Conservation (phyloP, 2,797 vertebrate genomes). For the Stomatorhinus walkeri region DNA sequence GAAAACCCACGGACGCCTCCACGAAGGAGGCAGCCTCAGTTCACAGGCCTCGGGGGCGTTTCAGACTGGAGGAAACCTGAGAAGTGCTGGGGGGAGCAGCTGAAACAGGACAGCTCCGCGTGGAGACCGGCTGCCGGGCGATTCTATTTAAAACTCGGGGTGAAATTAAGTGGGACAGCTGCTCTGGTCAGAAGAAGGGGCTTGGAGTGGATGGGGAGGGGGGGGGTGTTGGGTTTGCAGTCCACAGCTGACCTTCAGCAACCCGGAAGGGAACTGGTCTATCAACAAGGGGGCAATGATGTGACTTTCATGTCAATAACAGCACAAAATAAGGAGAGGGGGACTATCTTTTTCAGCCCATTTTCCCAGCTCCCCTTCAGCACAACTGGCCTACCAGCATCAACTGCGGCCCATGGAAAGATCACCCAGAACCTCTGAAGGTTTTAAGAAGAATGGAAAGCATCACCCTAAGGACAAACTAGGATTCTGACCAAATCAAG, state of each 20-base stretch:
- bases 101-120: slow-evolving; percentile 1
- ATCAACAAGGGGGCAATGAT: not conserved
- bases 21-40: not conserved
- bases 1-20: not conserved
- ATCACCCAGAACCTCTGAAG: not conserved
- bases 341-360: not conserved
- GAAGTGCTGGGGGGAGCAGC: not conserved
- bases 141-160: slow-evolving; percentile 28
- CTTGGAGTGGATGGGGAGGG: not conserved
- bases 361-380: not conserved
- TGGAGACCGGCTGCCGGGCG: not conserved
- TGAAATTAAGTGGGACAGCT: slow-evolving; percentile 30
- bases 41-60: not conserved
- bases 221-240: not conserved
- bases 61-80: slow-evolving; percentile 11
- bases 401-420: not conserved
- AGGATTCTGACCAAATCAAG: not conserved
- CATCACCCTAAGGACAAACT: not conserved
- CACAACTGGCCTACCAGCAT: not conserved
- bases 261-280: not conserved
- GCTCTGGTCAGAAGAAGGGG: slow-evolving; percentile 2
- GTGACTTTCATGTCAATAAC: not conserved
- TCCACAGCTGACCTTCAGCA: not conserved
- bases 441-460: not conserved
- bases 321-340: not conserved